These are phyloP conservation scores for Isurus oxyrinchus DNA, from an alignment of 2,113 vertebrate genomes.

Conservation along the genomic window DNA sequence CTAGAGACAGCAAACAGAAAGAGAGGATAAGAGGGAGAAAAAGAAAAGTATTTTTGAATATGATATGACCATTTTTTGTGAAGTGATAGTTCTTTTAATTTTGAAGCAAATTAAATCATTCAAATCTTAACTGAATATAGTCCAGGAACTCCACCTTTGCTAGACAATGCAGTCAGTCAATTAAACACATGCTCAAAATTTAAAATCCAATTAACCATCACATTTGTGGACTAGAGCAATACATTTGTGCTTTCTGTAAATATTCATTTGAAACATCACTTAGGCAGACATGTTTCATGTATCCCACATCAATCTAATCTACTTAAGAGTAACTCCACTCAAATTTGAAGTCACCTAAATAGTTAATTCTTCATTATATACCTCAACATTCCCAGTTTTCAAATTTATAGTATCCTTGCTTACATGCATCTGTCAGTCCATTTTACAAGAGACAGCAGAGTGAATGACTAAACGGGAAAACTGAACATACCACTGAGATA, in stretches of 20 bases:
- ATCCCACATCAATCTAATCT: not conserved
- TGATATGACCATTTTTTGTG: not conserved
- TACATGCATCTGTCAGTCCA: too few species aligned
- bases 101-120: not conserved
- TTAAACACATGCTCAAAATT: not conserved
- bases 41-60: not conserved
- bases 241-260: not conserved
- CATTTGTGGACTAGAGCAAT: not conserved
- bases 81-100: not conserved
- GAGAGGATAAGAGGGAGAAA: not conserved
- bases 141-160: not conserved
- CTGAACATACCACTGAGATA: not conserved
- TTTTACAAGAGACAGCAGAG: not conserved
- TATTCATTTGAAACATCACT: not conserved
- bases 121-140: not conserved
- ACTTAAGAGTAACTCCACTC: not conserved
- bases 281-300: not conserved
- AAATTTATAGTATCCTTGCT: not conserved
- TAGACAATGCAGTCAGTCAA: not conserved
- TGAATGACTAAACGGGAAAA: not conserved
- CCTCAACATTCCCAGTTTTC: not conserved
- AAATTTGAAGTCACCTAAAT: not conserved
- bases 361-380: not conserved
- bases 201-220: not conserved
- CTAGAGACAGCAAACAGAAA: not conserved